A percentile compares a stretch with the other conserved stretches of the same genome.
Conservation (phyloP, 2,797 vertebrate species). For the Schizopygopsis pylzovi region DNA sequence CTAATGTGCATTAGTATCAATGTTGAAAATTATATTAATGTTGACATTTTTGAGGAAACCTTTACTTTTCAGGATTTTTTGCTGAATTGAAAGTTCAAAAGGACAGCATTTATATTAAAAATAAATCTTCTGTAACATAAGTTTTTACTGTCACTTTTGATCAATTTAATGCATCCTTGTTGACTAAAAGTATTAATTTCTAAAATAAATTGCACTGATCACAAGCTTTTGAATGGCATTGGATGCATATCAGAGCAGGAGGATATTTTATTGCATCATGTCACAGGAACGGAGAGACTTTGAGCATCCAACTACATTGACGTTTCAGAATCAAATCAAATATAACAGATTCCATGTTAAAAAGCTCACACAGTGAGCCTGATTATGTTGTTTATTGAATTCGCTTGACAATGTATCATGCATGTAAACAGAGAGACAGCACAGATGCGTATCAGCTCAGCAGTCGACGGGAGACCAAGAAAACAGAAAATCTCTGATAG, state of each 20-base stretch:
- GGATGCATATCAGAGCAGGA: background rate
- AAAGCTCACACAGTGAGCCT: background rate
- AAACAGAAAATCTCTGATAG: conserved; percentile 47
- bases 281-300: background rate
- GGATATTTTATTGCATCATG: background rate
- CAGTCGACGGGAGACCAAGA: conserved; percentile 19
- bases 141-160: background rate
- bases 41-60: background rate
- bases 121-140: background rate
- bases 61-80: background rate
- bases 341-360: background rate
- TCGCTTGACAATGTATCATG: conserved; percentile 57
- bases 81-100: background rate
- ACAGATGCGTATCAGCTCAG: background rate
- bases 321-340: background rate
- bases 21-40: background rate
- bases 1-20: background rate
- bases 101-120: background rate
- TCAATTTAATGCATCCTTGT: background rate
- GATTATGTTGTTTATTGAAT: conserved; percentile 25
- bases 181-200: background rate
- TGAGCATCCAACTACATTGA: background rate
- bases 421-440: conserved; percentile 44
- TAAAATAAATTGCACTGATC: background rate
- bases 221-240: background rate